Base-by-base conservation (phyloP, 2,113 vertebrate genomes). In the Emydocephalus ijimae region DNA sequence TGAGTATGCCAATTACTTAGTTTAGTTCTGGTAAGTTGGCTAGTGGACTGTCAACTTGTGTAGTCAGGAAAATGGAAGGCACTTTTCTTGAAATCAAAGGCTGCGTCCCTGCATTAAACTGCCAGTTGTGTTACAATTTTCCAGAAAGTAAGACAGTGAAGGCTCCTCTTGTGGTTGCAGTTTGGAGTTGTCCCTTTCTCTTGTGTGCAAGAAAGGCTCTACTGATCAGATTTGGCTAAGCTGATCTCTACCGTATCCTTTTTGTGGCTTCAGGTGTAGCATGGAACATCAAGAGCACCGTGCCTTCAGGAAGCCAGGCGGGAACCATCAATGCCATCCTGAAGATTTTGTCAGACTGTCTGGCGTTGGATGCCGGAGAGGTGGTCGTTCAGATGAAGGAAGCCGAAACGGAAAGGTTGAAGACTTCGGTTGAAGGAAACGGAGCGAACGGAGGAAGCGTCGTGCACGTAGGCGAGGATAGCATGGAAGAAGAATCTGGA, bases 271-370 rank as follows among this genome's bases (percentile, higher is more conserved):
- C 18, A 98, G 98, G 98, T 24, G 97, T 97, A 52, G 26, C 99
- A 69, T 99, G 99, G 99, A 99, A 99, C 95, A 95, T 99, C 95
- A 99, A 99, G 96, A 97, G 96, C 61, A 94, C 97, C 55, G 96
- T 99, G 59, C 98, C 99, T 23, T 94, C 96, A 4, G 97, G 97
- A 81, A 98, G 97, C 92, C 98, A 99, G 96, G 98, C 99, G 61
- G 98, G 98, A 95, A 98, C 96, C 0, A 96, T 99, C 91, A 98
- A 97, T n/a, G 98, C 98, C 21, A 96, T 99, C 93, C 96, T 98
- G 85, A 98, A 98, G 96, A 97, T 98, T 92, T 96, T 99, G 69
- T 98, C 98, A 0, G 97, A 98, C 64, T 98, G 98, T 7, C 96
- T 99, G 96, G 98, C 97, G 69, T 61, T 98, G 92, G 98, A 99